Conservation (phyloP, 2,113 vertebrate genomes). For the Xenopus laevis region DNA sequence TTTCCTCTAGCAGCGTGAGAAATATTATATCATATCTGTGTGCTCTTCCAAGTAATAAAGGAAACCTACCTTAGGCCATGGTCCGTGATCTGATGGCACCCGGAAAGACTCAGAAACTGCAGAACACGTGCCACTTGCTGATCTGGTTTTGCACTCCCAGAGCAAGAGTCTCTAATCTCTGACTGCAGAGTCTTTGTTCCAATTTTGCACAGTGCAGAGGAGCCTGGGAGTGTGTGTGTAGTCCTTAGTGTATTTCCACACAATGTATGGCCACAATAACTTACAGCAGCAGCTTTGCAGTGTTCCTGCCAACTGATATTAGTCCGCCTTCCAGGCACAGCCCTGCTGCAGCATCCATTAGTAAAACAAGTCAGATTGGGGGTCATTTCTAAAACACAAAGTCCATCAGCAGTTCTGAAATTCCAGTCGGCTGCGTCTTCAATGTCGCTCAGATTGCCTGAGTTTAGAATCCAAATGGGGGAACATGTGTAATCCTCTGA, state of each 20-base stretch:
- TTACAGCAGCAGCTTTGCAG: conserved; percentile 67
- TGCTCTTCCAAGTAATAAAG: too few species aligned
- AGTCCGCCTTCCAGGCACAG: conserved; percentile 79
- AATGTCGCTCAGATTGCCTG: conserved; percentile 82
- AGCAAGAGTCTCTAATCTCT: conserved; percentile 64
- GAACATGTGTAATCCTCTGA: conserved; percentile 58
- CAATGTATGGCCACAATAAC: conserved; percentile 82
- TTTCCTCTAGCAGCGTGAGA: too few species aligned
- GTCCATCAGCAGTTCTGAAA: conserved; percentile 62
- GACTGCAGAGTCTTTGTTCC: conserved; percentile 79
- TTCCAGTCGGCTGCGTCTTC: conserved; percentile 92
- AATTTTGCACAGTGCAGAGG: conserved; percentile 62
- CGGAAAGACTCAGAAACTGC: conserved; percentile 92
- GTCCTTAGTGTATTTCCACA: conserved; percentile 82
- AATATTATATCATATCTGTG: too few species aligned
- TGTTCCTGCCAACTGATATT: conserved; percentile 78
- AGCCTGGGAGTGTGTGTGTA: conserved; percentile 67
- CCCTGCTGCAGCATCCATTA: conserved; percentile 73
- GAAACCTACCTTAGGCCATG: conserved; percentile 84
- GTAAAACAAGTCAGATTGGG: conserved; percentile 61
- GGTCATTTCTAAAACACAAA: conserved; percentile 66
- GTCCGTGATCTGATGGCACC: conserved; percentile 94
- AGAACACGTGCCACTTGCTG: conserved; percentile 74
- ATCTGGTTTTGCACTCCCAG: conserved; percentile 66
- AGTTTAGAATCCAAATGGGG: conserved; percentile 82